A percentile compares a stretch with the other conserved stretches of the same genome.
phyloP scores from a whole-genome alignment of 2,888 invertebrate species.

The Ornithoptera alexandrae region DNA sequence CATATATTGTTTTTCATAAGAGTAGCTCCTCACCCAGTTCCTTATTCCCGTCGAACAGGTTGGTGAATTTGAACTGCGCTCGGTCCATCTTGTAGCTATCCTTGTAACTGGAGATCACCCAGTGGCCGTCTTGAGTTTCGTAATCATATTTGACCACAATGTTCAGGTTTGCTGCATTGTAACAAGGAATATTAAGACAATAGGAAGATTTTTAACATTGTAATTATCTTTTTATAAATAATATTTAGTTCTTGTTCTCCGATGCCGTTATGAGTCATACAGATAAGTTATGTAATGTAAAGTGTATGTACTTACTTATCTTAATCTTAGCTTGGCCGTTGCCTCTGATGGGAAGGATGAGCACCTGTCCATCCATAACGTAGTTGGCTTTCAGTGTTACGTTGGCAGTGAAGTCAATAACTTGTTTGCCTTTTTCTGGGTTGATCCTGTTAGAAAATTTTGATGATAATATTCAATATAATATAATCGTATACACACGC shows the following conservation, averaged over 20 bases:
- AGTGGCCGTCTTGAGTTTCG: conserved; percentile 61
- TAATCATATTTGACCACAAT: conserved; percentile 70
- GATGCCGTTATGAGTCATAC: no score
- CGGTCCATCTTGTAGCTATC: conserved; percentile 72
- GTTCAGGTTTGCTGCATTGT: conserved; percentile 64
- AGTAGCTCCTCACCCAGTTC: conserved; percentile 58
- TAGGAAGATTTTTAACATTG: no score
- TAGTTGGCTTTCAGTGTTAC: conserved; percentile 75
- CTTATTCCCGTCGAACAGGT: conserved; percentile 72
- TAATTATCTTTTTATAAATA: no score
- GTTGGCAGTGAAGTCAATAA: conserved; percentile 71
- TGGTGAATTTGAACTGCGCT: conserved; percentile 72
- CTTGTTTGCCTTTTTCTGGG: conserved; percentile 56
- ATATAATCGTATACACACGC: neutral
- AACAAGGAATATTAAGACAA: neutral
- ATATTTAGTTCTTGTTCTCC: no score
- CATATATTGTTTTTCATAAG: neutral
- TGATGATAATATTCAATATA: neutral
- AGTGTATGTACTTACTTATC: conserved; percentile 68
- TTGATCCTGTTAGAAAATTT: conserved; percentile 51
- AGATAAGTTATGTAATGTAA: no score
- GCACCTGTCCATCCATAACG: conserved; percentile 73
- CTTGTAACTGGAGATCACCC: conserved; percentile 62
- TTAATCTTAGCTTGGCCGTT: conserved; percentile 73
- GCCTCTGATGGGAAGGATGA: conserved; percentile 77